A percentile compares a stretch with the other conserved stretches of the same genome.
These are phyloP conservation scores for Penaeus indicus DNA, from an alignment of 1,140 invertebrate species.

Conservation along the genomic window DNA sequence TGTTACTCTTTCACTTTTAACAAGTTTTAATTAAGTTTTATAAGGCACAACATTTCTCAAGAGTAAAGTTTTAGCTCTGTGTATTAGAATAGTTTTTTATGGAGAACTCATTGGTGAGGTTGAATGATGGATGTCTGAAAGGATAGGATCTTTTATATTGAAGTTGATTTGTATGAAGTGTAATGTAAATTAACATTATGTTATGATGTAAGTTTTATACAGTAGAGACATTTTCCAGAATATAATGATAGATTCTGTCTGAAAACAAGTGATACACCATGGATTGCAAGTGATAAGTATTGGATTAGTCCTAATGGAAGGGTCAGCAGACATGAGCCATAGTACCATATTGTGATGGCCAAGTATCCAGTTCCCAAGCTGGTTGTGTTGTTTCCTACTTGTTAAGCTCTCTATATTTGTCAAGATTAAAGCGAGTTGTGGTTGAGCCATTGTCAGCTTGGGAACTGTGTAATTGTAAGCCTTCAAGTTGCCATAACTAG, in stretches of 20 bases:
- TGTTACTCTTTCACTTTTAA: too few relatives aligned
- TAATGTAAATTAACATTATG: neutral
- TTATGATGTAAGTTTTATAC: constrained; percentile 28
- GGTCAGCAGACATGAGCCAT: constrained; percentile 25
- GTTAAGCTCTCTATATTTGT: too few relatives aligned
- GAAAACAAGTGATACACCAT: neutral
- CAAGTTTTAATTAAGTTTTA: too few relatives aligned
- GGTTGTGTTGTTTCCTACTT: too few relatives aligned
- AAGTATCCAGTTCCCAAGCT: constrained; percentile 2
- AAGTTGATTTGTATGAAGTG: constrained; percentile 13
- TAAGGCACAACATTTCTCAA: neutral
- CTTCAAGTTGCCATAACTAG: constrained; percentile 47
- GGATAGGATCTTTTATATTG: constrained; percentile 25
- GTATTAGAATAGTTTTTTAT: constrained; percentile 6
- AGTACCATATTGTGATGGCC: neutral
- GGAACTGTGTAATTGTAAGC: neutral
- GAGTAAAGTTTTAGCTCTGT: too few relatives aligned
- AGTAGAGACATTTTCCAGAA: constrained; percentile 4
- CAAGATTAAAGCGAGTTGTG: too few relatives aligned
- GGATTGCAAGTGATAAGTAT: too few relatives aligned
- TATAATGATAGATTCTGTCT: neutral
- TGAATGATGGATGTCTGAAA: constrained; percentile 20
- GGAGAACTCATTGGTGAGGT: constrained; percentile 1
- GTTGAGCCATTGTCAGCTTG: too few relatives aligned
- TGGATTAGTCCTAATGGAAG: too few relatives aligned